Base-by-base conservation (phyloP, 1,140 invertebrate genomes). In the Drosophila ficusphila region DNA sequence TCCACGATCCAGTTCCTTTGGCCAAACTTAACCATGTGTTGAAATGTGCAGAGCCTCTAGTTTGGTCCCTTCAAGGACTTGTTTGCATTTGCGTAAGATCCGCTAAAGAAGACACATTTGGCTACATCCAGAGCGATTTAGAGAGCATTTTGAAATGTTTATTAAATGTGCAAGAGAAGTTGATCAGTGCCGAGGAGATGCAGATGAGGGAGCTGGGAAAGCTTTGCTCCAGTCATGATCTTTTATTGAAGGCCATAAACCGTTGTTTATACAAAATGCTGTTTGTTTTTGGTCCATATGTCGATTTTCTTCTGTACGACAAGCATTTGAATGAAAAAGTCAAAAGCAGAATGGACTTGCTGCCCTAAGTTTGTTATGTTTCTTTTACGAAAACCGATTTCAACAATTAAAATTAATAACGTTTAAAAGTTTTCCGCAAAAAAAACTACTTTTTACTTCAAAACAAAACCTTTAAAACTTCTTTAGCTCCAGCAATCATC, bases 1-100 rank as follows among this genome's bases (percentile, higher is more conserved):
- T 36, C 1, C 14, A 12, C 2, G 21, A 21, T 5, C 12, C 1
- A 18, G 9, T 38, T 21, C 11, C 19, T 1, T 1, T 65, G 16
- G 29, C 27, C 0, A 11, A 41, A n/a, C 56, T 74, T 0, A 73
- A 79, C 18, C 14, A 53, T 8, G 21, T 25, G 5, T 14, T 79
- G 19, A 23, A 31, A 8, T 21, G 9, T 6, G 25, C 12, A 1
- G 58, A 68, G 11, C 53, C 51, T 1, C 7, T 77, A 9, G 5
- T 36, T 0, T 82, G 73, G 65, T 29, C 51, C 0, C 27, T 81
- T 16, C 52, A 57, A 4, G 78, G 60, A 21, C 47, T 82, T 11
- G 68, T 73, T 16, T 9, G 19, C 11, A 60, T 82, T 3, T 83
- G 53, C 16, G n/a, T 54, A 5, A 41, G 73, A 25, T 77, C 74